A percentile compares a stretch with the other conserved stretches of the same genome.
Evolutionary conservation across 2,888 invertebrate species (phyloP).

Genomic region (Alcis repandata): DNA sequence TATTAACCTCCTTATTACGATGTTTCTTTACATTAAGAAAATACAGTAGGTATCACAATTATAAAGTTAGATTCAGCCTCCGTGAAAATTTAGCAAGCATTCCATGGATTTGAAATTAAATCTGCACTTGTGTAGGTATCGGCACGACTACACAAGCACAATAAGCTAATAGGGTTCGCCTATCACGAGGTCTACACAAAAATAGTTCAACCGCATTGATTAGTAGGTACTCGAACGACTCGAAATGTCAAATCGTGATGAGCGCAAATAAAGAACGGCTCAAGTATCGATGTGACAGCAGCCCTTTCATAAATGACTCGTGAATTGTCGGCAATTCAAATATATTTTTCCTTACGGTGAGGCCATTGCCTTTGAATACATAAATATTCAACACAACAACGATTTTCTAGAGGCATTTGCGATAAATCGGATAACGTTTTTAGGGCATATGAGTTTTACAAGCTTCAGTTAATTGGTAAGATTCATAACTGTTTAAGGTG

Average conservation of each 20-base stretch:
- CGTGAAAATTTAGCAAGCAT: too few species aligned
- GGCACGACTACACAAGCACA: too few species aligned
- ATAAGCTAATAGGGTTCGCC: not conserved
- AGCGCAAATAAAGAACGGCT: conserved; percentile 24
- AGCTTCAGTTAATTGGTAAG: too few species aligned
- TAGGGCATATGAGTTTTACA: not conserved
- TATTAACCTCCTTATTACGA: too few species aligned
- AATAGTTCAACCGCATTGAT: conserved; percentile 11
- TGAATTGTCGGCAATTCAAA: conserved; percentile 38
- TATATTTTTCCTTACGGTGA: conserved; percentile 22
- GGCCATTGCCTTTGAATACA: conserved; percentile 27
- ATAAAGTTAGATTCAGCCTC: too few species aligned
- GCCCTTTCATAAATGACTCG: conserved; percentile 42
- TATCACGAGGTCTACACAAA: conserved; percentile 6
- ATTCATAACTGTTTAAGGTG: too few species aligned
- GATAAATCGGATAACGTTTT: conserved; percentile 4
- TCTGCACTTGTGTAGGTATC: too few species aligned
- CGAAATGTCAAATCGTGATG: conserved; percentile 19
- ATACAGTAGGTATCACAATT: too few species aligned
- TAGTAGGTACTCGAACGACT: conserved; percentile 17
- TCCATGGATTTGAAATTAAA: too few species aligned
- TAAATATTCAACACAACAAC: conserved; percentile 5
- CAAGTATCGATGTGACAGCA: conserved; percentile 30
- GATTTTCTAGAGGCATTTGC: conserved; percentile 7
- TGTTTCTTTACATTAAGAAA: too few species aligned